Conservation (phyloP, 1,140 invertebrate genomes). For the Dendrolimus punctatus region DNA sequence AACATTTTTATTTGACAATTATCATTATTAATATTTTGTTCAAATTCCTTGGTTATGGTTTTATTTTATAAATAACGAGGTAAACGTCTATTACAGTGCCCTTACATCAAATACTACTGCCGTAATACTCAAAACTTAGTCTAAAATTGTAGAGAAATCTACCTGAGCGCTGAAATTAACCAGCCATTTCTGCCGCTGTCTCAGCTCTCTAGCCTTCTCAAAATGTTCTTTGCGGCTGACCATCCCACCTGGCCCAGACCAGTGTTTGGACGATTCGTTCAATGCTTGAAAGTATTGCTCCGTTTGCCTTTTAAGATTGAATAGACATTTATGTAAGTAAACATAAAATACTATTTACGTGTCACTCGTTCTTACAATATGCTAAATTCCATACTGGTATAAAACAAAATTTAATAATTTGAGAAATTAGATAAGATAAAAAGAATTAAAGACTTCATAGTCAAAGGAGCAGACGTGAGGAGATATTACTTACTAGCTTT, state of each 20-base stretch:
- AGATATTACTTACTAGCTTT: too few relatives aligned
- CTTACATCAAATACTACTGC: neutral
- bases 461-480: too few relatives aligned
- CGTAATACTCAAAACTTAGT: neutral
- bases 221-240: conserved; percentile 35
- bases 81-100: too few relatives aligned
- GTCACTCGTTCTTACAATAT: neutral
- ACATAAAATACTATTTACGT: too few relatives aligned
- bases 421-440: too few relatives aligned
- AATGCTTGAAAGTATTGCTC: conserved; percentile 64
- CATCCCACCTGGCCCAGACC: conserved; percentile 39
- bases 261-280: conserved; percentile 27
- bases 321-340: neutral
- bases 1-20: too few relatives aligned
- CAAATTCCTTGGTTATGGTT: too few relatives aligned
- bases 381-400: too few relatives aligned
- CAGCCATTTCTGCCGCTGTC: conserved; percentile 59
- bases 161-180: conserved; percentile 64
- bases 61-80: too few relatives aligned
- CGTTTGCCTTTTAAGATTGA: conserved; percentile 43
- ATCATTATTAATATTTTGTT: too few relatives aligned
- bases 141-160: neutral
- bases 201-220: conserved; percentile 32
- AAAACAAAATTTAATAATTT: too few relatives aligned
- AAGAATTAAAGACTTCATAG: too few relatives aligned